phyloP scores from a whole-genome alignment of 2,888 invertebrate genomes.

The Cerastoderma edule region DNA sequence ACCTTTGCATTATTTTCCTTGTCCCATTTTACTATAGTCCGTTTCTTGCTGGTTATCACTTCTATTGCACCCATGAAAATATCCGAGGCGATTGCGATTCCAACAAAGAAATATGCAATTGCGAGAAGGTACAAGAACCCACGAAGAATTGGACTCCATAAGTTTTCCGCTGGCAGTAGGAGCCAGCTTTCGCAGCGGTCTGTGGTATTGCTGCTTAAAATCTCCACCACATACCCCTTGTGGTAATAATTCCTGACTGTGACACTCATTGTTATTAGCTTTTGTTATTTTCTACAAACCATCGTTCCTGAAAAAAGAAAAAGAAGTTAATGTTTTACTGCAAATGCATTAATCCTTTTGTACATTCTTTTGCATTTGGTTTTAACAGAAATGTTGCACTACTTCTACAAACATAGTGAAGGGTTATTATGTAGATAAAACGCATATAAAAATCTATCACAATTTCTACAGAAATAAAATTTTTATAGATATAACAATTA shows the following conservation, averaged over 20 bases:
- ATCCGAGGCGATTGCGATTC: conserved; percentile 81
- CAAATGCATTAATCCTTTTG: not conserved
- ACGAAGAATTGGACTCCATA: conserved; percentile 75
- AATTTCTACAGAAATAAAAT: too few relatives aligned
- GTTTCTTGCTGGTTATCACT: conserved; percentile 80
- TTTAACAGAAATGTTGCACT: not conserved
- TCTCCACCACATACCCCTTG: conserved; percentile 77
- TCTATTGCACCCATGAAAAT: conserved; percentile 82
- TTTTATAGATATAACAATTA: too few relatives aligned
- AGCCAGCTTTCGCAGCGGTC: conserved; percentile 75
- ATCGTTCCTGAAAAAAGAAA: conserved; percentile 1
- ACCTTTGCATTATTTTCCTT: conserved; percentile 76
- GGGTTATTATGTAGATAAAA: too few relatives aligned
- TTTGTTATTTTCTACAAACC: not conserved
- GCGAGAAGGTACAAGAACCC: conserved; percentile 79
- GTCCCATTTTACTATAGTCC: conserved; percentile 78
- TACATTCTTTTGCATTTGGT: not conserved
- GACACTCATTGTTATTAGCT: conserved; percentile 5
- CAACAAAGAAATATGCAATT: conserved; percentile 80
- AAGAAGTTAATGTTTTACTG: not conserved
- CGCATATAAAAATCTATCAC: too few relatives aligned
- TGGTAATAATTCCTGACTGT: conserved; percentile 64
- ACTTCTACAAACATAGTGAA: too few relatives aligned
- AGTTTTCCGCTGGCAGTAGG: conserved; percentile 81
- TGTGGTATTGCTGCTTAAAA: conserved; percentile 51